Evolutionary conservation across 2,888 invertebrate species (phyloP).

Genomic region (Leistus spinibarbis): DNA sequence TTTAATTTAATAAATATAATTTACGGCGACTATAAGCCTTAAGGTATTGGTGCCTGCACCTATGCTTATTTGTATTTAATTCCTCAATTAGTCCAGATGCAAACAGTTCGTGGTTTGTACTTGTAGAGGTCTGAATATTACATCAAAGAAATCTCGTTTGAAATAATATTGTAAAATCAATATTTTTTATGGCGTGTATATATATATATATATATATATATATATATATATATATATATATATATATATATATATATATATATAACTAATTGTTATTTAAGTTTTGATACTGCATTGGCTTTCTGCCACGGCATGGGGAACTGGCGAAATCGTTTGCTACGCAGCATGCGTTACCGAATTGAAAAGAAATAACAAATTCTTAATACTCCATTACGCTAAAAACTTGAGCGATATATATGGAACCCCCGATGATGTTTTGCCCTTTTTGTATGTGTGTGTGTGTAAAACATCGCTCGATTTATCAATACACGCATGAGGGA

Average conservation of each 20-base stretch:
- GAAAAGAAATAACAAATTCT: conserved; percentile 32
- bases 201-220: neutral
- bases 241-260: neutral
- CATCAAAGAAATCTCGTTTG: neutral
- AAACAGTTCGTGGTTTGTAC: no score
- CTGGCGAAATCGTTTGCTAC: neutral
- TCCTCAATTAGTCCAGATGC: no score
- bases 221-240: neutral
- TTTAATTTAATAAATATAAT: no score
- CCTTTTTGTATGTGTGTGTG: neutral
- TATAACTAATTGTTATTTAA: neutral
- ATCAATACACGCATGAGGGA: conserved; percentile 29
- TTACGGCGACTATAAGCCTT: no score
- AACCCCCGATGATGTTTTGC: conserved; percentile 20
- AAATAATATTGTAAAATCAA: neutral
- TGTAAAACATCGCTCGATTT: conserved; percentile 17
- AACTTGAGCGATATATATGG: conserved; percentile 31
- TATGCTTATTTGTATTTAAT: no score
- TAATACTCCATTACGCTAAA: conserved; percentile 38
- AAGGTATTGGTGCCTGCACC: no score
- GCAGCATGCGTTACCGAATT: neutral
- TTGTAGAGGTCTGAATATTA: no score
- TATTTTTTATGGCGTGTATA: neutral
- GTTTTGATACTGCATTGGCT: neutral
- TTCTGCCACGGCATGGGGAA: neutral